Conservation (phyloP, 2,113 vertebrate species). For the Anser brachyrhynchus region DNA sequence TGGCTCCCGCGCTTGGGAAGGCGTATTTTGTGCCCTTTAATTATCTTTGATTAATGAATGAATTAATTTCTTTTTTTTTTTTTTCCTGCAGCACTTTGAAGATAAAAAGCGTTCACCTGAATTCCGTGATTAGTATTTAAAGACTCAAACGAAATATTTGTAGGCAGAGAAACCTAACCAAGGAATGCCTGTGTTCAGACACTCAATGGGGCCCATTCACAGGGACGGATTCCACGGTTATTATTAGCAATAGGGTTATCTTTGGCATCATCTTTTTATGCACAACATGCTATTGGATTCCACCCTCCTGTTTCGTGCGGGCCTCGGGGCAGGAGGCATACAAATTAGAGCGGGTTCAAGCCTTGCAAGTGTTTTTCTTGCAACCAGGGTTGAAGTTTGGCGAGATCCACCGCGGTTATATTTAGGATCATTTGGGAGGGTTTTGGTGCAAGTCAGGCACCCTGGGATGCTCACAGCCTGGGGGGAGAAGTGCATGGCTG, state of each 20-base stretch:
- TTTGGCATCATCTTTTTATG: slow-evolving; percentile 59
- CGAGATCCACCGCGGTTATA: background rate
- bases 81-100: slow-evolving; percentile 57
- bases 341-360: slow-evolving; percentile 29
- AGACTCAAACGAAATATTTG: slow-evolving; percentile 41
- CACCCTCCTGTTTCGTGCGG: background rate
- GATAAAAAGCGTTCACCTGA: slow-evolving; percentile 43
- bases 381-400: background rate
- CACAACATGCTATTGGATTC: slow-evolving; percentile 52
- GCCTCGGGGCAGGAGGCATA: slow-evolving; percentile 47
- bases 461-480: rapidly evolving
- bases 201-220: slow-evolving; percentile 56
- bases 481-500: background rate
- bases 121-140: slow-evolving; percentile 67
- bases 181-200: slow-evolving; percentile 64
- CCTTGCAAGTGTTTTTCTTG: slow-evolving; percentile 11
- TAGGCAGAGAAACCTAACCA: slow-evolving; percentile 54
- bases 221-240: slow-evolving; percentile 60
- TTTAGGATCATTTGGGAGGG: background rate
- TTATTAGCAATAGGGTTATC: slow-evolving; percentile 72
- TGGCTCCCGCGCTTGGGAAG: background rate
- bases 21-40: slow-evolving; percentile 60
- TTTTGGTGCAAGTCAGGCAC: rapidly evolving
- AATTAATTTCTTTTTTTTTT: slow-evolving; percentile 19
- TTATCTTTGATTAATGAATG: slow-evolving; percentile 69